Conservation (phyloP, 2,113 vertebrate species). For the Peromyscus maniculatus region DNA sequence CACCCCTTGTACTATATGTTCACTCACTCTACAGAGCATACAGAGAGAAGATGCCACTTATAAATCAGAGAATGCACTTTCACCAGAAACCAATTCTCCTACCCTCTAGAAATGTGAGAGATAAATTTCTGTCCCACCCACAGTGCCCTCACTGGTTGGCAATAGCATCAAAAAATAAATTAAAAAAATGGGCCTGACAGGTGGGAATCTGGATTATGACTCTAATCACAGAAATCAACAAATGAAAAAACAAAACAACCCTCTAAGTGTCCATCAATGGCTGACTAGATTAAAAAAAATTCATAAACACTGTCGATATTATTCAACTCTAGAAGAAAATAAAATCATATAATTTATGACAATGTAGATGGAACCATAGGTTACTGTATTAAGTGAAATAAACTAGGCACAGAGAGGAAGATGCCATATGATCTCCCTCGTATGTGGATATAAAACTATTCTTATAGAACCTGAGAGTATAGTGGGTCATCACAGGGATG, state of each 20-base stretch:
- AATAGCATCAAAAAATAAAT: neutral
- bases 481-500: neutral
- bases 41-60: neutral
- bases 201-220: neutral
- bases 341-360: neutral
- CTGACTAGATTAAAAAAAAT: neutral
- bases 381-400: neutral
- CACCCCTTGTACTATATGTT: neutral
- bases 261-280: neutral
- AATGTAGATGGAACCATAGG: neutral
- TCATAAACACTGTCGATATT: neutral
- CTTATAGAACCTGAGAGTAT: neutral
- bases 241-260: neutral
- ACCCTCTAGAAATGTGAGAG: neutral
- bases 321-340: neutral
- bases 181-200: neutral
- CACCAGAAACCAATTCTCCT: neutral
- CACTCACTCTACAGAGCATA: neutral
- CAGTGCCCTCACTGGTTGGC: neutral
- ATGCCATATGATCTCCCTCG: neutral
- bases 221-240: neutral
- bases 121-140: neutral
- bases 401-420: neutral
- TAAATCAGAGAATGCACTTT: neutral
- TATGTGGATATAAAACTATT: neutral